Evolutionary conservation across 2,797 vertebrate species (phyloP).

Genomic region (Mergus octosetaceus): DNA sequence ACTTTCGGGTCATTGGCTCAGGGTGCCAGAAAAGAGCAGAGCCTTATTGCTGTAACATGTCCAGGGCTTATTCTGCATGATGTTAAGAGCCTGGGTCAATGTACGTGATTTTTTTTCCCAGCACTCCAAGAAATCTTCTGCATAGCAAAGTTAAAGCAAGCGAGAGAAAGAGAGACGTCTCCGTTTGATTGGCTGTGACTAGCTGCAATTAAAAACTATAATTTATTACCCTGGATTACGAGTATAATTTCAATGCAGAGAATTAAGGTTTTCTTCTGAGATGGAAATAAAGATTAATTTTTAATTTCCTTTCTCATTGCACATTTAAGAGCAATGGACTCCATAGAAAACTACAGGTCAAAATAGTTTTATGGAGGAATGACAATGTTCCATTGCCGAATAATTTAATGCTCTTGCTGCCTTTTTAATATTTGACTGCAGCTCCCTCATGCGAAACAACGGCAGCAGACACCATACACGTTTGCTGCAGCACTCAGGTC

Average conservation of each 20-base stretch:
- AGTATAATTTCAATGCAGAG: constrained; percentile 82
- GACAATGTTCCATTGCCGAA: constrained; percentile 70
- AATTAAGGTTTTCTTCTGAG: constrained; percentile 84
- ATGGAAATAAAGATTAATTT: constrained; percentile 88
- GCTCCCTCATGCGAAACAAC: constrained; percentile 73
- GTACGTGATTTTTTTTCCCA: neutral
- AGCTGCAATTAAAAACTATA: constrained; percentile 78
- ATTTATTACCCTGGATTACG: constrained; percentile 80
- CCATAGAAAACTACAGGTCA: constrained; percentile 76
- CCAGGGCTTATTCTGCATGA: neutral
- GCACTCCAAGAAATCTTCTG: constrained; percentile 14
- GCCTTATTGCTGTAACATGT: neutral
- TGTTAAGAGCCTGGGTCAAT: neutral
- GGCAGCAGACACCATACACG: neutral
- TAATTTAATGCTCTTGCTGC: constrained; percentile 77
- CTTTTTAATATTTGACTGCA: constrained; percentile 78
- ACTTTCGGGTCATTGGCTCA: neutral
- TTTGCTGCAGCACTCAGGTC: constrained; percentile 58
- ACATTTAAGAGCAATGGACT: constrained; percentile 78
- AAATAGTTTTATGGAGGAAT: constrained; percentile 79
- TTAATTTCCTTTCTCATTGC: constrained; percentile 84
- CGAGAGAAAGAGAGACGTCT: constrained; percentile 29
- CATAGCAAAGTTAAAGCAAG: constrained; percentile 58
- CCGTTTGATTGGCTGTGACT: constrained; percentile 71
- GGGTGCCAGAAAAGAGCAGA: neutral